Conservation (phyloP, 2,888 invertebrate genomes). For the Coelogynopora nodosa region DNA sequence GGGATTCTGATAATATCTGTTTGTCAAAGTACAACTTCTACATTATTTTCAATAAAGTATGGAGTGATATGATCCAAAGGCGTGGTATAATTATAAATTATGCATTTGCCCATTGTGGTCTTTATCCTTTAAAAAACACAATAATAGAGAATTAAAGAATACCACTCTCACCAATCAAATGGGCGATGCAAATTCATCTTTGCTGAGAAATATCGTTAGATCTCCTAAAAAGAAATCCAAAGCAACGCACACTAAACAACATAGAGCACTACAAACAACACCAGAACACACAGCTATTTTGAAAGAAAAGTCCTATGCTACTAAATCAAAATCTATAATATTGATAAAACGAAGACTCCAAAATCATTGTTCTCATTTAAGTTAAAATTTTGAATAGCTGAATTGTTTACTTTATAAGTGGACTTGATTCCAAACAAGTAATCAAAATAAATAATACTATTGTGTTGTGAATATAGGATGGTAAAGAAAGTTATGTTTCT, state of each 20-base stretch:
- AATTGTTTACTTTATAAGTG: too few relatives aligned
- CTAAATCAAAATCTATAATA: not conserved
- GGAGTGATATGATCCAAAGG: not conserved
- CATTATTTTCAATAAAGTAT: slow-evolving; percentile 14
- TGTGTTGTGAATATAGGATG: too few relatives aligned
- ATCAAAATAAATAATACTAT: too few relatives aligned
- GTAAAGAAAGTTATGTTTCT: too few relatives aligned
- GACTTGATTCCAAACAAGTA: too few relatives aligned
- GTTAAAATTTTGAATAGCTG: not conserved
- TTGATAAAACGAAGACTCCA: not conserved
- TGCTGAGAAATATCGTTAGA: not conserved
- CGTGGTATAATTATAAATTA: not conserved
- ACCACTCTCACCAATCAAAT: not conserved
- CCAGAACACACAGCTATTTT: not conserved
- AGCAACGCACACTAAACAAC: not conserved
- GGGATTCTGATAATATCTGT: not conserved
- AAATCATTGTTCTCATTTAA: not conserved
- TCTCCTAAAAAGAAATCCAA: not conserved
- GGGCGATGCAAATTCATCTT: not conserved
- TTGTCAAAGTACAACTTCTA: not conserved
- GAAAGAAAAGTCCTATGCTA: too few relatives aligned
- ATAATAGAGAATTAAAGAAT: not conserved
- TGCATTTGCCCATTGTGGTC: slow-evolving; percentile 19
- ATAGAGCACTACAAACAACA: not conserved
- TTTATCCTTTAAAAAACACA: slow-evolving; percentile 7